These are phyloP conservation scores for Steinernema scapterisci DNA, from an alignment of 2,888 invertebrate genomes.

Conservation along the genomic window DNA sequence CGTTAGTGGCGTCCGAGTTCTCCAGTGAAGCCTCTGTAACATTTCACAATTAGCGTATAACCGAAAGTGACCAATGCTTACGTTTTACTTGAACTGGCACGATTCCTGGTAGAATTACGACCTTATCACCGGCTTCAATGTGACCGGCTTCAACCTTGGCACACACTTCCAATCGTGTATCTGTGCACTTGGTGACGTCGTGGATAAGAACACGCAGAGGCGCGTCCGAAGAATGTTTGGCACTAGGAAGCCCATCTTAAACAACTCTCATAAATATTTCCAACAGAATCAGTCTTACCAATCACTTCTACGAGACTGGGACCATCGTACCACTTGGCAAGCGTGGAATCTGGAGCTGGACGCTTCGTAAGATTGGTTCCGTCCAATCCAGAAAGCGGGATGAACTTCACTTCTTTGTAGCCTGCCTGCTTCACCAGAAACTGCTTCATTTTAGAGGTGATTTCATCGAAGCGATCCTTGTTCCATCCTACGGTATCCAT, in stretches of 20 bases:
- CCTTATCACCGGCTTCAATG: conserved; percentile 79
- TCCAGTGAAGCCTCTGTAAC: conserved; percentile 29
- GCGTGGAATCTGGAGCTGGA: conserved; percentile 72
- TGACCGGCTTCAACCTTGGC: conserved; percentile 90
- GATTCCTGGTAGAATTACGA: conserved; percentile 74
- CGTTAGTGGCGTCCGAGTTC: conserved; percentile 52
- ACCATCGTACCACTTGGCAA: conserved; percentile 82
- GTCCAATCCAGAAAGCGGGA: conserved; percentile 93
- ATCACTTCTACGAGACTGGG: conserved; percentile 84
- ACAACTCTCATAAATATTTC: background rate
- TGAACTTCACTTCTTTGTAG: conserved; percentile 67
- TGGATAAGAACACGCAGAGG: conserved; percentile 89
- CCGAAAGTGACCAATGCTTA: no score
- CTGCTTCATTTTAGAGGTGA: conserved; percentile 69
- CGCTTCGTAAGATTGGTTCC: conserved; percentile 85
- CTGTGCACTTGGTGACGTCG: conserved; percentile 81
- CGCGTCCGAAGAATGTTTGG: conserved; percentile 81
- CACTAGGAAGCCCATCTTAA: conserved; percentile 81
- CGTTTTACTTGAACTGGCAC: conserved; percentile 61
- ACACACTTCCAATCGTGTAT: conserved; percentile 76
- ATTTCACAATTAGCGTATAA: background rate
- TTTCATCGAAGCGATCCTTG: conserved; percentile 85
- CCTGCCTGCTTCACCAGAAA: conserved; percentile 62
- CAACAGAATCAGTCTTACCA: conserved; percentile 70
- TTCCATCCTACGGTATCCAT: conserved; percentile 94